These are phyloP conservation scores for Liodrosophila aerea DNA, from an alignment of 2,888 invertebrate genomes.

Conservation along the genomic window DNA sequence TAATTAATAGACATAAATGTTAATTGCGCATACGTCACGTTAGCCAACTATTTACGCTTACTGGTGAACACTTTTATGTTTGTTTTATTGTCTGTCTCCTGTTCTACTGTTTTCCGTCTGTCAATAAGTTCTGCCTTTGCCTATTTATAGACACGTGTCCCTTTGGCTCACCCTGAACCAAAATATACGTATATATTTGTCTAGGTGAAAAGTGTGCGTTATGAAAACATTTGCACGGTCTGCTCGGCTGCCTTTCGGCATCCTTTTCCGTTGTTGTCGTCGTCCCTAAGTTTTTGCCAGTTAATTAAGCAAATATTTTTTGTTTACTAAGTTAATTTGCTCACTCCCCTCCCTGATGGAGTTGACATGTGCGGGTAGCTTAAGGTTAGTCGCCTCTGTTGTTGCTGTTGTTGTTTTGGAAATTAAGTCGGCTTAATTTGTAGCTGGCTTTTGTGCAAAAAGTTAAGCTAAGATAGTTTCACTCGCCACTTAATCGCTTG, in stretches of 20 bases:
- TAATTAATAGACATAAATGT: constrained; percentile 77
- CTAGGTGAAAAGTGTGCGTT: constrained; percentile 65
- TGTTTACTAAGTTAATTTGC: constrained; percentile 64
- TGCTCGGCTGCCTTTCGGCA: constrained; percentile 23
- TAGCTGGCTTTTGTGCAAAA: constrained; percentile 29
- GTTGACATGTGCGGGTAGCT: constrained; percentile 60
- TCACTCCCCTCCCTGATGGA: constrained; percentile 17
- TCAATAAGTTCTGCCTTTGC: constrained; percentile 40
- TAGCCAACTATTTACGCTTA: constrained; percentile 52
- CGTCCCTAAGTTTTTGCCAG: constrained; percentile 69
- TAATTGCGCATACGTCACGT: constrained; percentile 76
- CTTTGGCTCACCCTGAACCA: constrained; percentile 4
- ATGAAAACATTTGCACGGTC: constrained; percentile 60
- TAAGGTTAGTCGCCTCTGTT: constrained; percentile 15
- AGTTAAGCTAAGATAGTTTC: constrained; percentile 34
- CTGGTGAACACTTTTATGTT: constrained; percentile 16
- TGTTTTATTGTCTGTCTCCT: constrained; percentile 22
- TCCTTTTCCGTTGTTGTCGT: constrained; percentile 36
- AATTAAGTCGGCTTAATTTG: constrained; percentile 59
- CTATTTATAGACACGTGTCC: constrained; percentile 51
- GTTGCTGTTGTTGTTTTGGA: constrained; percentile 20
- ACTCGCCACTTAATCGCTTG: constrained; percentile 37
- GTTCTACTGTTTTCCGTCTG: constrained; percentile 26
- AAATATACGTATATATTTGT: constrained; percentile 29
- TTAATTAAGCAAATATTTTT: constrained; percentile 76